Evolutionary conservation across 2,113 vertebrate genomes (phyloP).

Genomic region (Osmerus mordax): DNA sequence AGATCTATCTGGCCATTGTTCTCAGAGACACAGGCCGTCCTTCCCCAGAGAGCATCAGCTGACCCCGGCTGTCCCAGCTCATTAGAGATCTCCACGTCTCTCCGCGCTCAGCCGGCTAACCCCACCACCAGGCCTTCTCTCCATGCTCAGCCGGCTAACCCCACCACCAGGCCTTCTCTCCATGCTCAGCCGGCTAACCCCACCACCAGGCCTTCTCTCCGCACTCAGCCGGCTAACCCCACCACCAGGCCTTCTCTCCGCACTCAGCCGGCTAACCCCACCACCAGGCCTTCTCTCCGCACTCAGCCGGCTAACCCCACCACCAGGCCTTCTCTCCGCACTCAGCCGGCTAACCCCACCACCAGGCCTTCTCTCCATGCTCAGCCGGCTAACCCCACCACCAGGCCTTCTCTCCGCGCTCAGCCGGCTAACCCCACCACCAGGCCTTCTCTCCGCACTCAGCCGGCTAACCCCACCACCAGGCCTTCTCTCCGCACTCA

Average conservation of each 20-base stretch:
- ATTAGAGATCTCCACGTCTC: constrained; percentile 47
- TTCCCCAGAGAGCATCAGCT: constrained; percentile 29
- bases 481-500: constrained; percentile 15
- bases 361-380: constrained; percentile 12
- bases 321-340: neutral
- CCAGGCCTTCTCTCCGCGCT: neutral
- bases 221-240: neutral
- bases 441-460: constrained; percentile 17
- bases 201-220: no score
- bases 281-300: constrained; percentile 19
- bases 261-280: constrained; percentile 1
- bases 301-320: constrained; percentile 1
- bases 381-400: no score
- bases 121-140: constrained; percentile 4
- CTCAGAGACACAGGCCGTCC: constrained; percentile 32
- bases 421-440: constrained; percentile 6
- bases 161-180: no score
- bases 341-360: neutral
- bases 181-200: no score
- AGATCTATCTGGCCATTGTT: constrained; percentile 47
- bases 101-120: constrained; percentile 1
- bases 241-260: constrained; percentile 20
- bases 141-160: no score
- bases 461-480: constrained; percentile 10
- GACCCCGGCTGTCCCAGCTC: constrained; percentile 45